Conservation (phyloP, 2,888 invertebrate genomes). For the Apomyelois bistriatella region DNA sequence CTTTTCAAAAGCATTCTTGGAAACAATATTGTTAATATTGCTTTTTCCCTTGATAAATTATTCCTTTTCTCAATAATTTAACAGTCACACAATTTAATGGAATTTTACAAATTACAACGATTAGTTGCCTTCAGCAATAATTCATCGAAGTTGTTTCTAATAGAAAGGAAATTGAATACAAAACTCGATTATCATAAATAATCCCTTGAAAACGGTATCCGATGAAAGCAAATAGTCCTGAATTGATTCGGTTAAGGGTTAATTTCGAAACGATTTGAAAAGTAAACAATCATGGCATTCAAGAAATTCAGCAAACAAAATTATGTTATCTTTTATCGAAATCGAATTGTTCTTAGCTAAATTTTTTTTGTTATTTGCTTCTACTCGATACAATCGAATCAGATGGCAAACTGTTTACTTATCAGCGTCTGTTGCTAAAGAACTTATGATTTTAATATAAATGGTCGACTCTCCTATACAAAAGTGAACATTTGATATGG, state of each 20-base stretch:
- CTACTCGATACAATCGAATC: too few relatives aligned
- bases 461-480: too few relatives aligned
- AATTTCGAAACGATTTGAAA: slow-evolving; percentile 12
- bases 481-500: too few relatives aligned
- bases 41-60: slow-evolving; percentile 7
- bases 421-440: too few relatives aligned
- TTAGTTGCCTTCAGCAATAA: slow-evolving; percentile 45
- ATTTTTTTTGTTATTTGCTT: too few relatives aligned
- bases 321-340: background rate
- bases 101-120: slow-evolving; percentile 24
- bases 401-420: too few relatives aligned
- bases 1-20: slow-evolving; percentile 4
- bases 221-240: slow-evolving; percentile 39
- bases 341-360: background rate
- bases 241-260: slow-evolving; percentile 32
- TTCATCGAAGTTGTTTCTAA: slow-evolving; percentile 44
- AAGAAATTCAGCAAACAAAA: background rate
- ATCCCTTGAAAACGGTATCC: slow-evolving; percentile 34
- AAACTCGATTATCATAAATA: slow-evolving; percentile 58
- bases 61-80: slow-evolving; percentile 10
- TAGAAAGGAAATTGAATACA: slow-evolving; percentile 60
- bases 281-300: background rate
- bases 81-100: slow-evolving; percentile 12
- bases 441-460: too few relatives aligned
- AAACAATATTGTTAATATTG: slow-evolving; percentile 3